A percentile compares a stretch with the other conserved stretches of the same genome.
These are phyloP conservation scores for Rhagonycha lutea DNA, from an alignment of 2,888 invertebrate species.

Conservation along the genomic window DNA sequence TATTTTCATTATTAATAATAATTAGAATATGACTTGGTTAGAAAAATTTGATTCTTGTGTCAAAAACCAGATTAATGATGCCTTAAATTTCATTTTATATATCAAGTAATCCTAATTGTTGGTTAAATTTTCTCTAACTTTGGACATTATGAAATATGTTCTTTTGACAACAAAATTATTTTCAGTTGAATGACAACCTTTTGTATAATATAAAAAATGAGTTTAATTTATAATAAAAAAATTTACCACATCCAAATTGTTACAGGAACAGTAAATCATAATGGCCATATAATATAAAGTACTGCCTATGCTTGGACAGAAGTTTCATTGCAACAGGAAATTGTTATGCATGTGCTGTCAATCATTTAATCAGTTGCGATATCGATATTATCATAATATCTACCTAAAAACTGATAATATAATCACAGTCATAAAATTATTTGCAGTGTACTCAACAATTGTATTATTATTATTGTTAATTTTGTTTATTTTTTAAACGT, in stretches of 20 bases:
- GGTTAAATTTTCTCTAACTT: not conserved
- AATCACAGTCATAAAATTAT: not conserved
- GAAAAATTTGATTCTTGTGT: not conserved
- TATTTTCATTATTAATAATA: not conserved
- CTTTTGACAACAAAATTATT: constrained; percentile 14
- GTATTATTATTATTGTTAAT: not conserved
- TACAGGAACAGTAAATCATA: constrained; percentile 16
- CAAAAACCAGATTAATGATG: not conserved
- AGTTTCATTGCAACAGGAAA: constrained; percentile 40
- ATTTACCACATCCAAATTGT: constrained; percentile 12
- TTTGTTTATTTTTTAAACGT: not conserved
- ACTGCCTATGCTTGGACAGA: constrained; percentile 34
- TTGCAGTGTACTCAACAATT: not conserved
- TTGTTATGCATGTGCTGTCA: constrained; percentile 42
- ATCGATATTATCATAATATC: not conserved
- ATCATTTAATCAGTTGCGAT: constrained; percentile 38
- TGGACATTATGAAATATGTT: constrained; percentile 5
- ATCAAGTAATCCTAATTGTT: not conserved
- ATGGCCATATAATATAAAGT: constrained; percentile 17
- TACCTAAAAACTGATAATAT: not conserved
- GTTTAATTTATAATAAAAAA: constrained; percentile 9
- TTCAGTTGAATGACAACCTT: constrained; percentile 9
- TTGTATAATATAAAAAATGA: constrained; percentile 10
- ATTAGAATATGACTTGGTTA: not conserved
- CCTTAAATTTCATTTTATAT: not conserved